Conservation (phyloP, 2,113 vertebrate species). For the Sebastes fasciatus region DNA sequence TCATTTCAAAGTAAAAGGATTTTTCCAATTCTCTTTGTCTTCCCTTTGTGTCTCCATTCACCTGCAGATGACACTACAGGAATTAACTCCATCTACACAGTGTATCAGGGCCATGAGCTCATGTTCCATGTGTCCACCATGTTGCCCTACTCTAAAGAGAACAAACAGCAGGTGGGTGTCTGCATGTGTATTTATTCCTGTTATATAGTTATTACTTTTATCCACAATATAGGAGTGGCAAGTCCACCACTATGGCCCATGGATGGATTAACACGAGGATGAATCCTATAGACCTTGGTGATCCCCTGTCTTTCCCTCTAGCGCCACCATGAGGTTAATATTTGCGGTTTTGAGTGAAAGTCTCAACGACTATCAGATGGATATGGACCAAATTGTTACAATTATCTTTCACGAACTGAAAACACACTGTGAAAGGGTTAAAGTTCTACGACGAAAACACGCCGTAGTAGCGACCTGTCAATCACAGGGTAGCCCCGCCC, state of each 20-base stretch:
- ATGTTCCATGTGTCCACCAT: slow-evolving; percentile 99
- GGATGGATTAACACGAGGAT: neutral
- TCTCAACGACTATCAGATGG: too few relatives aligned
- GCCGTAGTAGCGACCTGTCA: too few relatives aligned
- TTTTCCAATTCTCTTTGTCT: neutral
- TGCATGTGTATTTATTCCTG: neutral
- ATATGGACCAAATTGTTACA: too few relatives aligned
- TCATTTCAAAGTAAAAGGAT: neutral
- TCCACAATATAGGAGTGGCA: neutral
- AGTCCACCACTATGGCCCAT: neutral
- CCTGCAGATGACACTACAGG: slow-evolving; percentile 96
- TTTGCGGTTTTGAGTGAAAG: too few relatives aligned
- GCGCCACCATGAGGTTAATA: too few relatives aligned
- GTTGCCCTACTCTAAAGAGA: slow-evolving; percentile 98
- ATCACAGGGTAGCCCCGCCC: too few relatives aligned
- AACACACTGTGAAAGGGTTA: too few relatives aligned
- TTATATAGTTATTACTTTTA: neutral
- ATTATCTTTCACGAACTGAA: too few relatives aligned
- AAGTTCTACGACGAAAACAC: too few relatives aligned
- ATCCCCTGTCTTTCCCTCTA: too few relatives aligned
- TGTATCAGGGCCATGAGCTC: slow-evolving; percentile 98
- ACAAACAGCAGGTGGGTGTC: slow-evolving; percentile 93
- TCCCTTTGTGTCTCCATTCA: slow-evolving; percentile 26
- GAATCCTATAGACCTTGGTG: too few relatives aligned
- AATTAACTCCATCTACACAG: slow-evolving; percentile 93